Percentiles rank a stretch among this genome's conserved stretches.
These are phyloP conservation scores for Micoletzkya japonica DNA, from an alignment of 2,888 invertebrate species.

Conservation along the genomic window DNA sequence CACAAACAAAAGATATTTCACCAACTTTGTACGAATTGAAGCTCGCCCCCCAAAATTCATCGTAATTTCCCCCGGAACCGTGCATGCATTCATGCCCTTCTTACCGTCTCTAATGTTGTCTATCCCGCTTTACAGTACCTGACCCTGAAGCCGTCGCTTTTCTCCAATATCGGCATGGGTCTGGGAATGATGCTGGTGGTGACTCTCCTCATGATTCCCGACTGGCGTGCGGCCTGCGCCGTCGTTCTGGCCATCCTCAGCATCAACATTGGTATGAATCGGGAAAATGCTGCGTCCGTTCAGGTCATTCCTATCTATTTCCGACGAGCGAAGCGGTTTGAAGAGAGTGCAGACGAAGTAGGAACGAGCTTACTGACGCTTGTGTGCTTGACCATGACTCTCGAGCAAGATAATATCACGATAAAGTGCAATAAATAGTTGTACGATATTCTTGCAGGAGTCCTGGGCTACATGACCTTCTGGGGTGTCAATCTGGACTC, in stretches of 20 bases:
- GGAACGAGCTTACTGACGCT: too few species aligned
- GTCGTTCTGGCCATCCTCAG: constrained; percentile 86
- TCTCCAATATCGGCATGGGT: constrained; percentile 79
- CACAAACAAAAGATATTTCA: neutral
- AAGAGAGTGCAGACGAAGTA: too few species aligned
- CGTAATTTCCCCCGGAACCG: too few species aligned
- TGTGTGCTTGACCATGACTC: neutral
- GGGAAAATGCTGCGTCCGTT: too few species aligned
- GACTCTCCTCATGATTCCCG: constrained; percentile 89
- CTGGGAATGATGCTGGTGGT: constrained; percentile 90
- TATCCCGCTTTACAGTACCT: constrained; percentile 47
- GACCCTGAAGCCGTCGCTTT: constrained; percentile 59
- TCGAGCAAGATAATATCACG: too few species aligned
- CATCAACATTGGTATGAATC: constrained; percentile 54
- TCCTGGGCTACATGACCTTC: constrained; percentile 61
- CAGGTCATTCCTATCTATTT: too few species aligned
- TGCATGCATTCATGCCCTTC: too few species aligned
- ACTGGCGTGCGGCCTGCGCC: constrained; percentile 85
- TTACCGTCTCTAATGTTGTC: too few species aligned
- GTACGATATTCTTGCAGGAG: constrained; percentile 36
- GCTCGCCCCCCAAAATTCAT: neutral
- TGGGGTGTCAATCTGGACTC: constrained; percentile 73
- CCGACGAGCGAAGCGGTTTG: too few species aligned
- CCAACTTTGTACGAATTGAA: neutral
- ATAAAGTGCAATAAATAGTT: neutral